These are phyloP conservation scores for Agrilus cyanescens DNA, from an alignment of 2,888 invertebrate genomes.

Conservation along the genomic window DNA sequence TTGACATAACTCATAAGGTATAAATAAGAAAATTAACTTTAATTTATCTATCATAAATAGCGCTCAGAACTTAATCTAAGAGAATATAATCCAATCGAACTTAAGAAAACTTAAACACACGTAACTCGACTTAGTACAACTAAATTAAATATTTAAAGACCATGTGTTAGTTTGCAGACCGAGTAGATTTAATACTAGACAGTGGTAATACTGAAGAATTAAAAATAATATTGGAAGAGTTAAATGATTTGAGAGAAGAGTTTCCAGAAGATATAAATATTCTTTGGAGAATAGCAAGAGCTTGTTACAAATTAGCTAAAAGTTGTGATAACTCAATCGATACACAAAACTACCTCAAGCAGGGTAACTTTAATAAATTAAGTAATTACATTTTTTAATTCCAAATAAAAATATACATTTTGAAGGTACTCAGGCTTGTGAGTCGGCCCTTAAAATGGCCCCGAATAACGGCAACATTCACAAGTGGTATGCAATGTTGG, in stretches of 20 bases:
- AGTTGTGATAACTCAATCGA: constrained; percentile 16
- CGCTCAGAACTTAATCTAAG: too few species aligned
- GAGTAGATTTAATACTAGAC: constrained; percentile 26
- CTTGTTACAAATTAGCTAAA: constrained; percentile 25
- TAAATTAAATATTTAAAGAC: not conserved
- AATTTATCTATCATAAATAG: too few species aligned
- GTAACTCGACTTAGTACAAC: too few species aligned
- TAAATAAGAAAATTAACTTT: too few species aligned
- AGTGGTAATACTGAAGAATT: constrained; percentile 18
- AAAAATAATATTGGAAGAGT: constrained; percentile 19
- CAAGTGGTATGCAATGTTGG: constrained; percentile 62
- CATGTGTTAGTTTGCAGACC: constrained; percentile 20
- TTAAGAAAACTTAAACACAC: too few species aligned
- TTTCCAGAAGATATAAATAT: constrained; percentile 27
- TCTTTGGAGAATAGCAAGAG: constrained; percentile 31
- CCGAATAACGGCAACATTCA: constrained; percentile 45
- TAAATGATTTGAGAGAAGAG: constrained; percentile 25
- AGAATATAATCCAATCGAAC: too few species aligned
- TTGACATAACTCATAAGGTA: too few species aligned
- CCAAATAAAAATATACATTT: not conserved
- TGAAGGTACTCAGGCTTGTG: constrained; percentile 45
- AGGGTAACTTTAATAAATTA: constrained; percentile 19
- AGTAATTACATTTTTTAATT: not conserved
- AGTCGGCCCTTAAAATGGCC: constrained; percentile 40
- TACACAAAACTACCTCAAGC: constrained; percentile 23